Base-by-base conservation (phyloP, 1,140 invertebrate genomes). In the Rhopalosiphum padi region DNA sequence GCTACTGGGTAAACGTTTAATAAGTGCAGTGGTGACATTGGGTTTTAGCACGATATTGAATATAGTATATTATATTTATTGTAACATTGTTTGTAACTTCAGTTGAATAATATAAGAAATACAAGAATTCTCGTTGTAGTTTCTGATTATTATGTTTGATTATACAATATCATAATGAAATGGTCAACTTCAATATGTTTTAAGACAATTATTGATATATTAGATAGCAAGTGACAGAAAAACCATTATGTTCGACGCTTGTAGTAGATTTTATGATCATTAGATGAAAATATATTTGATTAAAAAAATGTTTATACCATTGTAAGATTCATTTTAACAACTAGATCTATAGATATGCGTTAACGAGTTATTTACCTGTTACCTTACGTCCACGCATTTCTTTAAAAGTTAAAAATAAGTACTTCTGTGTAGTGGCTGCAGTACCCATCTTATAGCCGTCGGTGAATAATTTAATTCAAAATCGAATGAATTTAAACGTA, bases 331-430 rank as follows among this genome's bases (percentile, higher is more conserved):
- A 2, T 82, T 37, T 82, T 82, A 82, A 83, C 21, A 37, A 83
- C 77, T 37, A 83, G 77, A 83, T 37, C 15, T 77, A 77, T n/a
- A 77, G 35, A 83, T 83, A 83, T 37, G 77, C 77, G 77, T 83
- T 83, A 83, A 37, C 77, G 35, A 83, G 60, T 77, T n/a, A 77
- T 77, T 68, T 77, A 77, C 60, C 35, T 83, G 37, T 82, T 82
- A 22, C 6, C 6, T 21, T 37, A 83, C 35, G 18, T 83, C n/a
- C 35, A 77, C 30, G 30, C 35, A 83, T 83, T 37, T 83, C 77
- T 83, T 83, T 21, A 8, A 83, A 37, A 83, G 37, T 37, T 83
- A 22, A 37, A 83, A 83, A 83, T 83, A 83, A 37, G 21, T 23
- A 83, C 77, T 83, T 83, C 21, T 37, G 77, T 37, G 77, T 35